Base-by-base conservation (phyloP, 2,888 invertebrate genomes). In the Protophormia terraenovae region DNA sequence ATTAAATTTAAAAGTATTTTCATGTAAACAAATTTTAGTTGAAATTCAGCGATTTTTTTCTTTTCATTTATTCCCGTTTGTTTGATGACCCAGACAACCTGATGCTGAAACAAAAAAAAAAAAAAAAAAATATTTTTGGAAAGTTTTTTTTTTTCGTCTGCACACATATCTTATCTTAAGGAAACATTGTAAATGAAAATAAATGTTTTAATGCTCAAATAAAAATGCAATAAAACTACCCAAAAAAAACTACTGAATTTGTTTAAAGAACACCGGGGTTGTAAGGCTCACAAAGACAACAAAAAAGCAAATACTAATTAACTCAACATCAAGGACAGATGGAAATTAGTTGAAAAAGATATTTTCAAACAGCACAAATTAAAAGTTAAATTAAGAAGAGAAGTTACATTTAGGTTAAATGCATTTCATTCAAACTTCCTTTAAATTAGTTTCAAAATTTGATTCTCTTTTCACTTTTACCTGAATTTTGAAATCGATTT, bases 1-100 rank as follows among this genome's bases (percentile, higher is more conserved):
- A 85, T 78, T 85, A 85, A 77, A 85, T 71, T 85, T 85, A 82
- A 85, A 85, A 85, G 84, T 85, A 72, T 81, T 81, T 85, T 82
- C 81, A 55, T 85, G 84, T 85, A 85, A 73, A 78, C 76, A 73
- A 78, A 69, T 69, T 81, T 81, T 53, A 35, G 47, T 76, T 62
- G 32, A 82, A 62, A 41, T 58, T 38, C 1, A 27, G 10, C 32
- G 3, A 2, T 35, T 41, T n/a, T 47, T 35, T 73, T 76, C 29
- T 55, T 64, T 67, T 41, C 5, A 10, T 19, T 38, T 16, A 41
- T 14, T n/a, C n/a, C 6, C 64, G 6, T 53, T 35, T 53, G 7
- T 64, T 67, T 53, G 53, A 82, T 82, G 75, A 76, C 60, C 76
- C 55, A 64, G 55, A 67, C 41, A 62, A 71, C 53, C 50, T 69